A percentile compares a stretch with the other conserved stretches of the same genome.
phyloP scores from a whole-genome alignment of 2,888 invertebrate genomes.

The Panzeria rudis region DNA sequence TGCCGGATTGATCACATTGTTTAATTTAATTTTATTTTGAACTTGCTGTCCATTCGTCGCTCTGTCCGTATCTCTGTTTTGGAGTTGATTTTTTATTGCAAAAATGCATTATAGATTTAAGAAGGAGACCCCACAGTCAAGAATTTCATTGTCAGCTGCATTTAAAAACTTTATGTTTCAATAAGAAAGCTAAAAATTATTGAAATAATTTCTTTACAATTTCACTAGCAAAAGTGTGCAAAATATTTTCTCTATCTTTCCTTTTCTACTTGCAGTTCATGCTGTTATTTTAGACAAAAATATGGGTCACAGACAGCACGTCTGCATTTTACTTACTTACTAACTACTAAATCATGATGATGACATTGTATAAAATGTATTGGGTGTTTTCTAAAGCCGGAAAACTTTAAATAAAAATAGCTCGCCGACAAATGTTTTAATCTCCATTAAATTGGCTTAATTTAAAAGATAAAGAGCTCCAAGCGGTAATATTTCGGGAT shows the following conservation, averaged over 20 bases:
- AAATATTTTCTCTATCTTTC: conserved; percentile 29
- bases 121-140: not conserved
- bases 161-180: not conserved
- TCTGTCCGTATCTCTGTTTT: no score
- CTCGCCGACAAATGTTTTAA: no score
- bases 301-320: conserved; percentile 71
- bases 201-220: not conserved
- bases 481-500: not conserved
- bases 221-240: conserved; percentile 23
- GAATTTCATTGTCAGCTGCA: not conserved
- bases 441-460: not conserved
- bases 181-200: not conserved
- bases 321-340: conserved; percentile 54
- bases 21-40: no score
- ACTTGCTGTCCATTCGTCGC: no score
- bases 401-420: not conserved
- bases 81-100: no score
- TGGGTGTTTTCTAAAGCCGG: not conserved
- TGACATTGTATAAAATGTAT: not conserved
- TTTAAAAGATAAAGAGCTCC: not conserved
- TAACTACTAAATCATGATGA: conserved; percentile 29
- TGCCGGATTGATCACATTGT: no score
- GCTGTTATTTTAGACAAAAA: conserved; percentile 55
- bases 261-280: conserved; percentile 28
- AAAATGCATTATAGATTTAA: not conserved